Percentiles rank a stretch among this genome's conserved stretches.
Evolutionary conservation across 2,888 invertebrate species (phyloP).

Genomic region (Nudaria mundana): DNA sequence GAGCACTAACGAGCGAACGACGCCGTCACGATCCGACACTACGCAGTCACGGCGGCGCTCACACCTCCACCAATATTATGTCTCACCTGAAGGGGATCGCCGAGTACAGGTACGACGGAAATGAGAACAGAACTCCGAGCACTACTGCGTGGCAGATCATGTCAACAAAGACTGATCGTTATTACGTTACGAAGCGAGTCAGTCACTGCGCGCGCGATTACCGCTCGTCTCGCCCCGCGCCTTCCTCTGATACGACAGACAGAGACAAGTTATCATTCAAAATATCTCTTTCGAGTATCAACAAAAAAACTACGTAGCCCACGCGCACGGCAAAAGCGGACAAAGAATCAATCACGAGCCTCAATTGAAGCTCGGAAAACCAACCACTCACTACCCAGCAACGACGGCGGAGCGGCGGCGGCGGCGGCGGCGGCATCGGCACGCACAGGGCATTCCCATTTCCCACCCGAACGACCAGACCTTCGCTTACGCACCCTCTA

Average conservation of each 20-base stretch:
- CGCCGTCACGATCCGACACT: too few relatives aligned
- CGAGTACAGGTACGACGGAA: conserved; percentile 71
- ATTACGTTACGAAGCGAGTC: conserved; percentile 11
- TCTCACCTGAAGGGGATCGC: conserved; percentile 73
- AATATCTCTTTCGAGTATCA: conserved; percentile 18
- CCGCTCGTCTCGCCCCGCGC: conserved; percentile 13
- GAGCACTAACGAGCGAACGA: neutral
- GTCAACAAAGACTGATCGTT: conserved; percentile 36
- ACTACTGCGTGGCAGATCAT: conserved; percentile 73
- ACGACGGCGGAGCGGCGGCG: neutral
- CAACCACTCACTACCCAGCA: neutral
- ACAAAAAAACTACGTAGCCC: conserved; percentile 8
- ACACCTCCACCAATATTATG: too few relatives aligned
- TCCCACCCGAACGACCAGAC: too few relatives aligned
- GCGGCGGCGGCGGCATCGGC: neutral
- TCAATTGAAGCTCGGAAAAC: neutral
- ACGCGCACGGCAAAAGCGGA: conserved; percentile 9
- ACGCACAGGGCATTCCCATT: too few relatives aligned
- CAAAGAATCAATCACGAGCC: conserved; percentile 1
- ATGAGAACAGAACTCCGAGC: conserved; percentile 68
- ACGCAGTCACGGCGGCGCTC: too few relatives aligned
- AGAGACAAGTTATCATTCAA: conserved; percentile 14
- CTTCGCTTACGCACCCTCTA: too few relatives aligned
- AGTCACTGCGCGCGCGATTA: conserved; percentile 20
- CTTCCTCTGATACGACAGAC: conserved; percentile 10